Evolutionary conservation across 2,113 vertebrate species (phyloP), one percentile per base, ranked within the genome.

Genomic region (Corynorhinus townsendii): DNA sequence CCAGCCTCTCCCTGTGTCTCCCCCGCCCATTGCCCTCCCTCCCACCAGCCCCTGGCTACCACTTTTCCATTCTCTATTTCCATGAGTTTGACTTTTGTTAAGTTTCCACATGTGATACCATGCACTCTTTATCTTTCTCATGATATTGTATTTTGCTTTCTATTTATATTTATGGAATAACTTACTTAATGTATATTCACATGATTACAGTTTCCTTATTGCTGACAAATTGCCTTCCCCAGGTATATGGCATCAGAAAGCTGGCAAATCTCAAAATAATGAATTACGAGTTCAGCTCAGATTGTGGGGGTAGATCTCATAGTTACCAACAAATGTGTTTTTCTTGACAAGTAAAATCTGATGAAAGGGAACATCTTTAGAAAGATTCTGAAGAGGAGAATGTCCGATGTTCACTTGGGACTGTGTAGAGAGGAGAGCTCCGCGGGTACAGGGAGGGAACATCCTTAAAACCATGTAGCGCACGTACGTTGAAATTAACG

Each of bases 191-290:
- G 47, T 69, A 26, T 45, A 40, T 45, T 83, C 30, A n/a, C 35
- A 72, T 62, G 45, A 47, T 79, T 62, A 11, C 30, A 85, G 86
- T 95, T n/a, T 49, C 80, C 72, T 9, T n/a, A 7, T 54, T 93
- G 62, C 17, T 89, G 64, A 87, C 64, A 89, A 71, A 83, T 90
- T 64, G 26, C 14, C 22, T 86, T 83, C 11, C 3, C 9, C 26
- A 10, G 62, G 33, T 33, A 35, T 56, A 14, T 71, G 83, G 20
- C 73, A 56, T 82, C 11, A 85, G 28, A 93, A 96, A 82, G 40
- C 54, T 91, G 66, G 20, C 38, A 87, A 93, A 71, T 89, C 89
- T 30, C 20, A 83, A 75, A 89, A 77, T 80, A 83, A 83, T 73
- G 59, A 91, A 11, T 56, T 16, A 43, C 1, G 4, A 43, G 3